These are phyloP conservation scores for Chaetorhynchus papuensis DNA, from an alignment of 2,113 vertebrate species.

Conservation along the genomic window DNA sequence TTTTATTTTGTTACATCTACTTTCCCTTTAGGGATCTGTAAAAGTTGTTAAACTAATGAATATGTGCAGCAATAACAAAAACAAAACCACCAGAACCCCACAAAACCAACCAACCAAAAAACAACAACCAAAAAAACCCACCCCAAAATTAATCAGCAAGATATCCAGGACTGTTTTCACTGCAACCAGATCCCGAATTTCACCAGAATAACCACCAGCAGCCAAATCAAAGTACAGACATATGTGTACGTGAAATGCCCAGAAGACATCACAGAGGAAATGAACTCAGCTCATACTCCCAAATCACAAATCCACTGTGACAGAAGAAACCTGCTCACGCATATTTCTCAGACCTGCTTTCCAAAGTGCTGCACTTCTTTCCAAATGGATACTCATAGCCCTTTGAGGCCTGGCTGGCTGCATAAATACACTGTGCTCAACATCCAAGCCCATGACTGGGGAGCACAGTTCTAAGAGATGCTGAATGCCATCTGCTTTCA, in stretches of 20 bases:
- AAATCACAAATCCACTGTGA: not conserved
- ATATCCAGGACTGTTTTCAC: not conserved
- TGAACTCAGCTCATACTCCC: not conserved
- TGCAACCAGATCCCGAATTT: not conserved
- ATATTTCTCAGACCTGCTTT: not conserved
- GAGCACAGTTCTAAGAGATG: not conserved
- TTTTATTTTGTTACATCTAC: not conserved
- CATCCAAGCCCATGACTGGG: not conserved
- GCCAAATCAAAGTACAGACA: not conserved
- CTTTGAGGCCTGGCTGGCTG: not conserved
- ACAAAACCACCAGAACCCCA: not conserved
- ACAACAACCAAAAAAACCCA: accelerated
- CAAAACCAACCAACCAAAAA: accelerated
- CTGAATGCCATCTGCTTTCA: not conserved
- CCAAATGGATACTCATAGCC: not conserved
- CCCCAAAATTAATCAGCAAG: not conserved
- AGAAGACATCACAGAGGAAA: not conserved
- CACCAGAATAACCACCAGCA: not conserved
- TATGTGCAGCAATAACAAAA: not conserved
- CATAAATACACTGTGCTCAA: not conserved
- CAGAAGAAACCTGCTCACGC: not conserved
- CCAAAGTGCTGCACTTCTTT: not conserved
- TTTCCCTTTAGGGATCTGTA: not conserved
- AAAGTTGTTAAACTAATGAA: not conserved
- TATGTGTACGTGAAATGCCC: not conserved